Base-by-base conservation (phyloP, 2,113 vertebrate species). In the Phaethornis superciliosus region DNA sequence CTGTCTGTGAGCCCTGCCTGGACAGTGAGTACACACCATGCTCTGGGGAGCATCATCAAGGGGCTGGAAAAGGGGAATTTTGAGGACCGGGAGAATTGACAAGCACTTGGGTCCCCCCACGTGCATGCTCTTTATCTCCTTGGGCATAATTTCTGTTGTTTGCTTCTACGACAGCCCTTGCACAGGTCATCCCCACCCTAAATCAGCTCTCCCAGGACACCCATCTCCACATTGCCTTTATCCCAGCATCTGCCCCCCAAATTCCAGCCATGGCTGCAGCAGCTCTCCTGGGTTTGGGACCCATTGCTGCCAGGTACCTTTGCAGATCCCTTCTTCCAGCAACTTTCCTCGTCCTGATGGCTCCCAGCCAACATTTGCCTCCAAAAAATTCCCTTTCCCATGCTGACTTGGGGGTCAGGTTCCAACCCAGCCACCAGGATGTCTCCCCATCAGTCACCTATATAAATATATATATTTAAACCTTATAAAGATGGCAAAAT, bases 1-100 rank as follows among this genome's bases (percentile, higher is more conserved):
- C 99, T 0, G 95, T 98, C 81, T 99, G 99, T 7, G 88, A 98
- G 87, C 98, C 98, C 92, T 99, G 99, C 97, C 95, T 99, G 96
- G 99, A 99, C 98, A 99, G 99, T 99, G 96, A 99, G 99, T 99
- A 96, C 56, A 64, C 2, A 8, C 65, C 10, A 5, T 21, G 63
- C 56, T 4, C 47, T 0, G 1, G 7, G 2, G 3, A 15, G n/a
- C 0, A 0, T 35, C 37, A 1, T 51, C 11, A 2, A 10, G 19
- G 21, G 69, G 24, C 22, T 13, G 33, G 20, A 37, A 3, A 1
- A 0, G 44, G 27, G 22, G 15, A 24, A 20, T 2, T 27, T 14
- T 0, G 2, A 30, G 74, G 22, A 13, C n/a, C 4, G 0, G 0
- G 8, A 55, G 35, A n/a, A 8, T 35, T 7, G 19, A 17, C 16